phyloP scores from a whole-genome alignment of 2,113 vertebrate species.

The Sander lucioperca region DNA sequence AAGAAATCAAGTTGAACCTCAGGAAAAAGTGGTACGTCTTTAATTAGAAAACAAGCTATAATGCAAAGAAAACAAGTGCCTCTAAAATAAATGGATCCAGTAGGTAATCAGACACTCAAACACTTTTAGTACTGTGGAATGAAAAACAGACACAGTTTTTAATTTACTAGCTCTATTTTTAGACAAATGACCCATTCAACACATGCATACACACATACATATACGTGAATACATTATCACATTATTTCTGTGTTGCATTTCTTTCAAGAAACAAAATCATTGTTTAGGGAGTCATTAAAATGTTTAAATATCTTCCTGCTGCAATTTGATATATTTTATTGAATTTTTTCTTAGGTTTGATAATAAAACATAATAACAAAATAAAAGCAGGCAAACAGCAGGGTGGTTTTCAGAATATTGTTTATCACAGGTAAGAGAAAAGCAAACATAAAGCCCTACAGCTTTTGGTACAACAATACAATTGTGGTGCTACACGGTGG shows the following conservation, averaged over 20 bases:
- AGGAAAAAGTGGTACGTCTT: constrained; percentile 7
- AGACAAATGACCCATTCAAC: background rate
- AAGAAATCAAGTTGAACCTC: constrained; percentile 12
- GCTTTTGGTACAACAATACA: background rate
- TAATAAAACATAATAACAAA: too few species aligned
- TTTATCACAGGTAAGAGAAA: background rate
- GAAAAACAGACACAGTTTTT: background rate
- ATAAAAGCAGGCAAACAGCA: background rate
- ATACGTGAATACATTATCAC: background rate
- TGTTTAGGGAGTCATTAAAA: background rate
- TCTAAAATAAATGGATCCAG: background rate
- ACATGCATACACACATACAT: background rate
- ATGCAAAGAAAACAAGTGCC: constrained; percentile 9
- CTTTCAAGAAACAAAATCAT: background rate
- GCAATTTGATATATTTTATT: background rate
- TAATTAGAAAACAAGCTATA: constrained; percentile 42
- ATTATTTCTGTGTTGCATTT: background rate
- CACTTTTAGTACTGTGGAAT: background rate
- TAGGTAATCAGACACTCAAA: background rate
- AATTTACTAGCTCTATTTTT: background rate
- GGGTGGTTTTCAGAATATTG: background rate
- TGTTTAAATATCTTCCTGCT: background rate
- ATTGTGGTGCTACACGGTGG: background rate
- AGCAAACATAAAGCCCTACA: background rate
- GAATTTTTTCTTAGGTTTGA: too few species aligned